Base-by-base conservation (phyloP, 1,140 invertebrate genomes). In the Drosophila equinoxialis region DNA sequence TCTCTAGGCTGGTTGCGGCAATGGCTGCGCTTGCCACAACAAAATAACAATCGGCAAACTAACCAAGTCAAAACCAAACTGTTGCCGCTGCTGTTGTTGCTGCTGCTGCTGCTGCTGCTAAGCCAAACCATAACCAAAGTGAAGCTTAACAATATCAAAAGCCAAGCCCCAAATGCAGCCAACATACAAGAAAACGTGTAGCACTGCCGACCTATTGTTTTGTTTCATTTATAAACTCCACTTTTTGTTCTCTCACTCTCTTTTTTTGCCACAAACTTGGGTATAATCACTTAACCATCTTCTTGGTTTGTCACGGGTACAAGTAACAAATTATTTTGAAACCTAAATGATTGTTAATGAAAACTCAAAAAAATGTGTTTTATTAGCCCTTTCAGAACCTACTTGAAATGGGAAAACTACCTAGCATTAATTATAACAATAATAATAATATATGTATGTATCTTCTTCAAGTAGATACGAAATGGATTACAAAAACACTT, bases 201-300 rank as follows among this genome's bases (percentile, higher is more conserved):
- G 74, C 66, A 69, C 81, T 64, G 54, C 64, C 78, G 82, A 81
- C 82, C 81, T 75, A 85, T 81, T 81, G 78, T 81, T 77, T 51
- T 81, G 79, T 77, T 68, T 77, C 74, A 77, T 74, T 63, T 59
- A 59, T 59, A 59, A 59, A 59, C 33, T 59, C 57, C 14, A 10
- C 35, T 39, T 39, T 39, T 39, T 13, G 30, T 30, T 30, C 30
- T 30, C 30, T 30, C 30, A 13, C 3, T 39, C 11, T 11, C 11
- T 13, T 13, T 39, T 39, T 14, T 20, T 39, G 14, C 8, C 14
- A 20, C 10, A 59, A 20, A 35, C 33, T 37, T 20, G 26, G 57
- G 57, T 39, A 59, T 59, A 35, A 59, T 14, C 57, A 59, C 33
- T 20, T 39, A 20, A 35, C 33, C n/a, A 37, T 57, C 55, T 11